A percentile compares a stretch with the other conserved stretches of the same genome.
Conservation (phyloP, 2,113 vertebrate species). For the Addax nasomaculatus region DNA sequence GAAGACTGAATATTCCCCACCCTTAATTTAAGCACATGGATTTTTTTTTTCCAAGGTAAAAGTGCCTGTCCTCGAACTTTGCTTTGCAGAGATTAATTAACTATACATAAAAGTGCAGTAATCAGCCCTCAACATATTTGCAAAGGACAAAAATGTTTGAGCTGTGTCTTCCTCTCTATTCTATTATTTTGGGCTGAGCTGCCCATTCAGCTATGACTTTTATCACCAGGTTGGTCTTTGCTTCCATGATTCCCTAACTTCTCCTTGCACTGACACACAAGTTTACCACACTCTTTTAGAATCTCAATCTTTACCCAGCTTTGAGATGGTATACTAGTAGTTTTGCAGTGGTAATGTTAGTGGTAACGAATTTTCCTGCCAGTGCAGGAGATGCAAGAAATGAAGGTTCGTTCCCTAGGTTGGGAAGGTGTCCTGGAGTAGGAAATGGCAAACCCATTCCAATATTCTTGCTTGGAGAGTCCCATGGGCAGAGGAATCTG, state of each 20-base stretch:
- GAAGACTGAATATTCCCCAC: neutral
- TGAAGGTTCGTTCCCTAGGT: fast-evolving
- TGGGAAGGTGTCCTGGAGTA: neutral
- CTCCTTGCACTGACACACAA: neutral
- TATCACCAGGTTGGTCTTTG: neutral
- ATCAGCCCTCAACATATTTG: neutral
- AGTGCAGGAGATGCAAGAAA: neutral
- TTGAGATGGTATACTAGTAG: neutral
- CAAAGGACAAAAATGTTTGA: neutral
- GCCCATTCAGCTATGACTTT: neutral
- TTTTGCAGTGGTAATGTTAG: neutral
- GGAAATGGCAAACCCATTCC: neutral
- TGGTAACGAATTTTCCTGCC: neutral
- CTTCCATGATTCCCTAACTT: neutral
- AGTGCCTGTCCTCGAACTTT: neutral
- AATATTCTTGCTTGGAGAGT: neutral
- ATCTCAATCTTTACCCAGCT: neutral
- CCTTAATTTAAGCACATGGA: neutral
- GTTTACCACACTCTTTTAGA: neutral
- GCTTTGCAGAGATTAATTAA: neutral
- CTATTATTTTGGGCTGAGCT: neutral
- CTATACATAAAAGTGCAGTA: neutral
- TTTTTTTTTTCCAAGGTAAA: neutral
- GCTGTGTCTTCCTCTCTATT: neutral
- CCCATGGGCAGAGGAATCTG: neutral